phyloP scores from a whole-genome alignment of 2,113 vertebrate species.

The Chloropsis cyanopogon region DNA sequence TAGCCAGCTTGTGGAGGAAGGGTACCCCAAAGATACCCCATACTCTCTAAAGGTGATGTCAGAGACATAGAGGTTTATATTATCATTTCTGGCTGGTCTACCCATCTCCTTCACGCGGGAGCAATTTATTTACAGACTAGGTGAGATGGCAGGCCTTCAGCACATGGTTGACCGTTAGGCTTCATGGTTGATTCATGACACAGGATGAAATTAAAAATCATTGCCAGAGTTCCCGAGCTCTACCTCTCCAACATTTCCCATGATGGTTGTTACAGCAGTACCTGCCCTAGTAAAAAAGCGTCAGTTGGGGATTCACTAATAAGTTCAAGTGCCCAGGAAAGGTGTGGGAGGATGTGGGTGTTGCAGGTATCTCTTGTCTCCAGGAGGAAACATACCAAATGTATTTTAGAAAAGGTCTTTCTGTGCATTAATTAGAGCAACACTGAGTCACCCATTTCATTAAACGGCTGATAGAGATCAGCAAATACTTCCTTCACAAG shows the following conservation, averaged over 20 bases:
- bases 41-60: background rate
- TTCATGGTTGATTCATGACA: background rate
- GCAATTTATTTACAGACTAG: background rate
- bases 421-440: conserved; percentile 29
- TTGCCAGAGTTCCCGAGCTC: background rate
- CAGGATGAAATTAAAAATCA: background rate
- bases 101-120: background rate
- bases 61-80: background rate
- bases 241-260: background rate
- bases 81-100: background rate
- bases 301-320: background rate
- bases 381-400: background rate
- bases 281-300: background rate
- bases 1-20: background rate
- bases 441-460: conserved; percentile 31
- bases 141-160: background rate
- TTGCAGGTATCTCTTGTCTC: background rate
- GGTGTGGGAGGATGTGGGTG: background rate
- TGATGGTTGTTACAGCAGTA: background rate
- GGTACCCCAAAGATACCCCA: background rate
- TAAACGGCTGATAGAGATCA: background rate
- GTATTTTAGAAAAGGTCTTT: conserved; percentile 28
- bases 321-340: background rate
- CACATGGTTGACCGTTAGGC: background rate
- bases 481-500: background rate